Conservation (phyloP, 2,888 invertebrate genomes). For the Timandra comae region DNA sequence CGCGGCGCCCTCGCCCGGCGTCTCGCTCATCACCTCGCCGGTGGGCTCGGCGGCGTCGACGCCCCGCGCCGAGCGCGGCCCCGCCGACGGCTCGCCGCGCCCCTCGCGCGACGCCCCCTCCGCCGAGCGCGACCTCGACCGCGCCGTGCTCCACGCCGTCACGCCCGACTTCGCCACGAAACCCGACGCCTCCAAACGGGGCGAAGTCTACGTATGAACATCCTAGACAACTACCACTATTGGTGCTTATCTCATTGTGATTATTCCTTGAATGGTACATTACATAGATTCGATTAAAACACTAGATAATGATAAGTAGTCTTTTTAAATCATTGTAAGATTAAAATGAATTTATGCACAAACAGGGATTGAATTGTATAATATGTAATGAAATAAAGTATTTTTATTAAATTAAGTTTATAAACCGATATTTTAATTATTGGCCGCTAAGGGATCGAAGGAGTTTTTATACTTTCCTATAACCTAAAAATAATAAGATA, state of each 20-base stretch:
- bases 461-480: too few species aligned
- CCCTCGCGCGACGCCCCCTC: constrained; percentile 42
- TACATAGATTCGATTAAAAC: too few species aligned
- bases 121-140: constrained; percentile 45
- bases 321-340: constrained; percentile 19
- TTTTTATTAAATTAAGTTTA: constrained; percentile 20
- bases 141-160: constrained; percentile 48
- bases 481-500: too few species aligned
- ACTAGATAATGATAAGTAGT: constrained; percentile 1
- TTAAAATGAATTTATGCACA: constrained; percentile 44
- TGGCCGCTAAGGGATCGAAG: background rate
- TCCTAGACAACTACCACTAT: background rate
- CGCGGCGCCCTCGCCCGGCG: constrained; percentile 72
- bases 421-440: constrained; percentile 28
- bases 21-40: constrained; percentile 74
- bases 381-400: constrained; percentile 35
- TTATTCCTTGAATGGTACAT: background rate
- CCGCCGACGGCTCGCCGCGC: constrained; percentile 46
- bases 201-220: constrained; percentile 62
- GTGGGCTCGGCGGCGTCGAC: constrained; percentile 72
- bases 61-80: constrained; percentile 43
- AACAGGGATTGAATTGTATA: constrained; percentile 62
- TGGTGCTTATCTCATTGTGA: background rate
- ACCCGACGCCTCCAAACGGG: constrained; percentile 54
- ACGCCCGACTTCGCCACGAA: constrained; percentile 43